phyloP scores from a whole-genome alignment of 2,888 invertebrate species.

The Liopterus haemorrhoidalis region DNA sequence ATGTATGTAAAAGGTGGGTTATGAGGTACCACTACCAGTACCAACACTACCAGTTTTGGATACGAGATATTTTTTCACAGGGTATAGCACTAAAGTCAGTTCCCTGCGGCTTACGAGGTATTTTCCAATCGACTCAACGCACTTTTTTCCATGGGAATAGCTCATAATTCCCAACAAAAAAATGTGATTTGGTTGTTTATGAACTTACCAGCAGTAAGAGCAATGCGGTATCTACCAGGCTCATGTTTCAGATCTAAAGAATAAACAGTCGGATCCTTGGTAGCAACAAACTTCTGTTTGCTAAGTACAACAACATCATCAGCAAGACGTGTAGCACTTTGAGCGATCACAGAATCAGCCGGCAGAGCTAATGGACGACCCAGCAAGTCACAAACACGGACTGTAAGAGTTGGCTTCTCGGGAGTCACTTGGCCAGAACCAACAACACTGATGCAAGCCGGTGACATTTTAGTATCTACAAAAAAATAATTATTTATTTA shows the following conservation, averaged over 20 bases:
- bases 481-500: too few relatives aligned
- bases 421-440: constrained; percentile 72
- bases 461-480: constrained; percentile 54
- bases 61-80: too few relatives aligned
- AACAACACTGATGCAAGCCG: constrained; percentile 74
- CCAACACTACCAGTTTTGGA: too few relatives aligned
- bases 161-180: too few relatives aligned
- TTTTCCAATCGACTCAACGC: too few relatives aligned
- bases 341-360: constrained; percentile 63
- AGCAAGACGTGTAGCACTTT: constrained; percentile 65
- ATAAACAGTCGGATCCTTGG: constrained; percentile 61
- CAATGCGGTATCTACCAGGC: constrained; percentile 79
- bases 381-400: constrained; percentile 68
- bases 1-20: too few relatives aligned
- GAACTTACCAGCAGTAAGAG: constrained; percentile 61
- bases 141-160: too few relatives aligned
- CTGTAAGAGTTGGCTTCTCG: constrained; percentile 65
- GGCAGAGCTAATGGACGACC: constrained; percentile 62
- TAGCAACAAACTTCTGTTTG: constrained; percentile 53
- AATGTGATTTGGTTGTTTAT: too few relatives aligned
- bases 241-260: constrained; percentile 74
- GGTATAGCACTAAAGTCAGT: too few relatives aligned
- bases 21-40: too few relatives aligned
- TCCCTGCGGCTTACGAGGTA: too few relatives aligned
- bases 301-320: constrained; percentile 72